Base-by-base conservation (phyloP, 2,797 vertebrate species). In the Bovichtus diacanthus region DNA sequence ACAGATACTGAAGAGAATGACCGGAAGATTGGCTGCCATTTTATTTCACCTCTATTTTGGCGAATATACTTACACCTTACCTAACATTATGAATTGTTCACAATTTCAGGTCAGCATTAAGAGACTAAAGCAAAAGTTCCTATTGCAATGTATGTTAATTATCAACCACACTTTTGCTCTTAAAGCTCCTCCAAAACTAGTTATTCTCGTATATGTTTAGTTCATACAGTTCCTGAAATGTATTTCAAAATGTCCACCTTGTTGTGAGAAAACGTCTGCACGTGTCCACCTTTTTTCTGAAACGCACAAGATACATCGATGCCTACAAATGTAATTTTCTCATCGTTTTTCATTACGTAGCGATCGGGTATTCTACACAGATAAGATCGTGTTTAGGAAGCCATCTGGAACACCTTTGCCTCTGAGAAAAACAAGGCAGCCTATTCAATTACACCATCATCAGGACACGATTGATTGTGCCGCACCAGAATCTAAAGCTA, bases 341-440 rank as follows among this genome's bases (percentile, higher is more conserved):
- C 8, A 43, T 34, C 34, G 9, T 75, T 51, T 21, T 53, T 15
- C 51, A 23, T 70, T 60, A 80, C 69, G 47, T 63, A 54, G 11
- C 49, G 63, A 25, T 11, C 2, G 54, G 23, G 6, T 68, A 27
- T 53, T 76, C 39, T 25, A 18, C 34, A 44, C 5, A 44, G 63
- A 72, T 49, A 47, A 10, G 9, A 50, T 7, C 11, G 54, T 60
- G 50, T 84, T 67, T 63, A 44, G 46, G 62, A 59, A 69, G 74
- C 59, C 62, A 74, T 66, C 53, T 62, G 67, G 41, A 85, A 67
- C 68, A 78, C 47, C 31, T 69, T 65, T 67, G 49, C 68, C 67
- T 50, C 25, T 27, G 56, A 68, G 65, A 55, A 60, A 53, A 72
- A n/a, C 29, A 47, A 49, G 55, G 49, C 65, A 61, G 46, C 19